phyloP scores from a whole-genome alignment of 2,113 vertebrate species.

The Acanthisitta chloris region DNA sequence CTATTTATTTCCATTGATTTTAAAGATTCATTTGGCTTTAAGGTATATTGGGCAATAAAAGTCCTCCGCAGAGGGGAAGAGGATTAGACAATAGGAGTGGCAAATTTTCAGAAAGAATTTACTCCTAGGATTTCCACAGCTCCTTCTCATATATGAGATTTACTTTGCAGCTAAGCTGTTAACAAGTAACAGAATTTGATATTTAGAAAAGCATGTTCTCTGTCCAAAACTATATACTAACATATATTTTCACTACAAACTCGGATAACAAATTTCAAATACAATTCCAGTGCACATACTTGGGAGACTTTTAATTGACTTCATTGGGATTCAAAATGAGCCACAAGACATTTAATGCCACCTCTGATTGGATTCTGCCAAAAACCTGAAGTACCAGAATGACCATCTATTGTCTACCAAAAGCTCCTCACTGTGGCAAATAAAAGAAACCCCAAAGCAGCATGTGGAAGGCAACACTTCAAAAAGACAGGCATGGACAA shows the following conservation, averaged over 20 bases:
- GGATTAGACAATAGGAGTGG: background rate
- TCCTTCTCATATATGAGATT: background rate
- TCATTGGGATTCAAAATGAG: background rate
- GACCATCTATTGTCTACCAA: background rate
- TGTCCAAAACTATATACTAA: background rate
- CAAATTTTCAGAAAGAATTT: background rate
- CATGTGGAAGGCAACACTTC: background rate
- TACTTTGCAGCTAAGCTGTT: background rate
- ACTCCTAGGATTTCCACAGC: background rate
- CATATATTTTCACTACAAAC: background rate
- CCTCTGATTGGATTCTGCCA: background rate
- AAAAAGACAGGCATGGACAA: background rate
- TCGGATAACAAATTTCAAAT: background rate
- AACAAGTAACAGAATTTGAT: background rate
- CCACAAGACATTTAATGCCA: background rate
- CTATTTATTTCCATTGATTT: slow-evolving; percentile 14
- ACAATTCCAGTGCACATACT: background rate
- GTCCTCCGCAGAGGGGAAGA: background rate
- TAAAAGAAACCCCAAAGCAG: background rate
- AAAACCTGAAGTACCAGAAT: background rate
- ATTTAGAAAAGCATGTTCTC: background rate
- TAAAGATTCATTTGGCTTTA: background rate
- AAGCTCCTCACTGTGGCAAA: background rate
- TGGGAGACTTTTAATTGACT: background rate
- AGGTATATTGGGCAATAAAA: background rate